Conservation (phyloP, 2,888 invertebrate genomes). For the Antheraea assamensis region DNA sequence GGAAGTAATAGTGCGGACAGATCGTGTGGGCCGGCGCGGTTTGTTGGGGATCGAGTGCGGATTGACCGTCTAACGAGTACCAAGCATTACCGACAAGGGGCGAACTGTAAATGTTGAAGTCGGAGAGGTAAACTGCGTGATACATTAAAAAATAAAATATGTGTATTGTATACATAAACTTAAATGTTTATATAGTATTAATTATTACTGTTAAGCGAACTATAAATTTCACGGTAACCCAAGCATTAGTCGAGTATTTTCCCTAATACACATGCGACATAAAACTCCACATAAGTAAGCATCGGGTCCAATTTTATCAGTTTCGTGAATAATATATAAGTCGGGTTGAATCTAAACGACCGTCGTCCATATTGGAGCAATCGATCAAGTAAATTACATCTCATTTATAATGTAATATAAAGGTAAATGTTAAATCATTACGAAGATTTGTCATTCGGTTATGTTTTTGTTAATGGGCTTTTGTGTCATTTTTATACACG, state of each 20-base stretch:
- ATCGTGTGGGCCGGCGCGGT: no score
- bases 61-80: no score
- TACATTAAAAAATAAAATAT: no score
- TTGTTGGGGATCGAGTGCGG: no score
- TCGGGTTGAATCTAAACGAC: constrained; percentile 42
- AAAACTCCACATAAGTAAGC: constrained; percentile 2
- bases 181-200: no score
- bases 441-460: constrained; percentile 15
- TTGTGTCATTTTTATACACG: background rate
- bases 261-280: background rate
- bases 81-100: no score
- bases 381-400: constrained; percentile 60
- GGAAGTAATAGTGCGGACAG: no score
- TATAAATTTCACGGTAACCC: background rate
- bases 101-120: no score
- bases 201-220: background rate
- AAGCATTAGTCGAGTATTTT: background rate
- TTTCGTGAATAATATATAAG: constrained; percentile 50
- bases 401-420: constrained; percentile 45
- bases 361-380: constrained; percentile 47
- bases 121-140: no score
- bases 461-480: constrained; percentile 6
- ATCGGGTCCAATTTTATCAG: constrained; percentile 15
- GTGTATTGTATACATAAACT: no score
- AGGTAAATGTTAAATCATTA: constrained; percentile 40